A percentile compares a stretch with the other conserved stretches of the same genome.
These are phyloP conservation scores for Panthera leo DNA, from an alignment of 2,113 vertebrate genomes.

Conservation along the genomic window DNA sequence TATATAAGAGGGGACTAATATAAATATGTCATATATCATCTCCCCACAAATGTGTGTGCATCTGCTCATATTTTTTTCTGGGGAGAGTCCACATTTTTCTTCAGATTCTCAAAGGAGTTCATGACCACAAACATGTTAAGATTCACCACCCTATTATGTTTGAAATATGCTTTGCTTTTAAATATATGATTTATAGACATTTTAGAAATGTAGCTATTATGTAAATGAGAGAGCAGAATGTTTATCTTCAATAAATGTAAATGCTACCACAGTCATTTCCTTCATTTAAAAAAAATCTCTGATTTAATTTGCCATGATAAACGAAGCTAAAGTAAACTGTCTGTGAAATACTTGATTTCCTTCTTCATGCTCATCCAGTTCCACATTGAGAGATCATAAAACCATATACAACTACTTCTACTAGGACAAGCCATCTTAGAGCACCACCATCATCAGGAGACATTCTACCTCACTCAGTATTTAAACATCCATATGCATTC, in stretches of 20 bases:
- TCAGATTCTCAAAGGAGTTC: background rate
- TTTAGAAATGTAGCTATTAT: conserved; percentile 51
- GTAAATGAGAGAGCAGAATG: conserved; percentile 47
- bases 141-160: conserved; percentile 24
- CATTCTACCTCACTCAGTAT: background rate
- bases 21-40: background rate
- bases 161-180: conserved; percentile 30
- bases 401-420: background rate
- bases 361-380: background rate
- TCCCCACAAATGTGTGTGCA: background rate
- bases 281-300: conserved; percentile 38
- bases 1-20: background rate
- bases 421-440: background rate
- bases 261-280: conserved; percentile 27
- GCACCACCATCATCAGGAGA: background rate
- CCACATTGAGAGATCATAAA: background rate
- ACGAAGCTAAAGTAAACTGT: conserved; percentile 38
- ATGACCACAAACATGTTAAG: background rate
- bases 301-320: conserved; percentile 50
- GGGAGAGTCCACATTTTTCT: background rate
- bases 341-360: conserved; percentile 35
- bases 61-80: background rate
- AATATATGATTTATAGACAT: conserved; percentile 37
- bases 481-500: background rate
- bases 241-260: conserved; percentile 67